These are phyloP conservation scores for Drosophila sulfurigaster DNA, from an alignment of 1,140 invertebrate species.

Conservation along the genomic window DNA sequence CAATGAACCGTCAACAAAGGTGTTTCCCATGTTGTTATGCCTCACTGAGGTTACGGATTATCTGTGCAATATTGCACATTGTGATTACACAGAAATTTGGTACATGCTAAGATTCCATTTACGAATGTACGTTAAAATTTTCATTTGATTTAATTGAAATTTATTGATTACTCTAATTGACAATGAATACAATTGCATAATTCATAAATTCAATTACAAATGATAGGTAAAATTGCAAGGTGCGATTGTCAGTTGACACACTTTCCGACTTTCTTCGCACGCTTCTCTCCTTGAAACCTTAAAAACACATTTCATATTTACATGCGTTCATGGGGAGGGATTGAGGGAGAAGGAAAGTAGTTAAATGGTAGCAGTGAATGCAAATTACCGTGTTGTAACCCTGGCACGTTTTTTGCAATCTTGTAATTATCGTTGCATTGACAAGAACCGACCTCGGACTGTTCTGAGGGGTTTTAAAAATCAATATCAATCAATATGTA, in stretches of 20 bases:
- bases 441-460: slow-evolving; percentile 44
- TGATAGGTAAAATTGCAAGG: neutral
- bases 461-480: slow-evolving; percentile 60
- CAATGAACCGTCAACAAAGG: slow-evolving; percentile 1
- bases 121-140: neutral
- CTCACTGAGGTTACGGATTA: slow-evolving; percentile 1
- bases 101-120: neutral
- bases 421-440: slow-evolving; percentile 48
- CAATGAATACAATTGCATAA: neutral
- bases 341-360: neutral
- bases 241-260: neutral
- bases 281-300: neutral
- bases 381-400: slow-evolving; percentile 6
- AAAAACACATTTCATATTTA: neutral
- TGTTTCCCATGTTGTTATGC: neutral
- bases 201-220: neutral
- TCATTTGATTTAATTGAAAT: neutral
- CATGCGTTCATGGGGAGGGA: neutral
- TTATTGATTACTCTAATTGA: neutral
- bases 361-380: neutral
- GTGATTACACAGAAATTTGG: no score
- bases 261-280: neutral
- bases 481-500: slow-evolving; percentile 55
- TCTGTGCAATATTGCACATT: neutral
- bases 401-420: slow-evolving; percentile 24